Percentiles rank a stretch among this genome's conserved stretches.
These are phyloP conservation scores for Oxygymnocypris stewartii DNA, from an alignment of 2,113 vertebrate species.

Conservation along the genomic window DNA sequence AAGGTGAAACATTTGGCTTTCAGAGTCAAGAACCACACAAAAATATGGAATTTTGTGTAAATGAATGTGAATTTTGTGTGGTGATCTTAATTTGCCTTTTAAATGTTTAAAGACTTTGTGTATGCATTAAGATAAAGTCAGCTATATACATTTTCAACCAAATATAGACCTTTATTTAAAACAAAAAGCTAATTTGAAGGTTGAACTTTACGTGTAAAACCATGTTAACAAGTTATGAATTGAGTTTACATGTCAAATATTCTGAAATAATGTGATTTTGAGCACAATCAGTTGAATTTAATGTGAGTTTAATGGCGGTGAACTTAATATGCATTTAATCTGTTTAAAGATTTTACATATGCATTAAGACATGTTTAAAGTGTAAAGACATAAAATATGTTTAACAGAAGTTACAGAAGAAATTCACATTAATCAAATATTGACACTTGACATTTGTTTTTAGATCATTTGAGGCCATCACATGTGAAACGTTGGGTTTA, in stretches of 20 bases:
- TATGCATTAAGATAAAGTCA: background rate
- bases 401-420: background rate
- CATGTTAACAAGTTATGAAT: background rate
- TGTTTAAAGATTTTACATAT: background rate
- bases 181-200: background rate
- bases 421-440: no score
- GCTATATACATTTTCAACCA: background rate
- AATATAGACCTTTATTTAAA: background rate
- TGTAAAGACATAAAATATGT: no score
- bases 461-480: background rate
- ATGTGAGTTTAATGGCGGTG: no score
- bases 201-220: background rate
- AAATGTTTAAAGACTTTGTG: background rate
- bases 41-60: background rate
- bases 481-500: background rate
- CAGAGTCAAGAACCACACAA: background rate
- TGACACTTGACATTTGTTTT: background rate
- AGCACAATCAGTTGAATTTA: background rate
- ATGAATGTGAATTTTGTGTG: background rate
- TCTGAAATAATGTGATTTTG: background rate
- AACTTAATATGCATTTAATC: background rate
- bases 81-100: background rate
- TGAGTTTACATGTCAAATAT: background rate
- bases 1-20: background rate
- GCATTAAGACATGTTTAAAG: background rate